Conservation (phyloP, 1,140 invertebrate species). For the Ceratosolen solmsi region DNA sequence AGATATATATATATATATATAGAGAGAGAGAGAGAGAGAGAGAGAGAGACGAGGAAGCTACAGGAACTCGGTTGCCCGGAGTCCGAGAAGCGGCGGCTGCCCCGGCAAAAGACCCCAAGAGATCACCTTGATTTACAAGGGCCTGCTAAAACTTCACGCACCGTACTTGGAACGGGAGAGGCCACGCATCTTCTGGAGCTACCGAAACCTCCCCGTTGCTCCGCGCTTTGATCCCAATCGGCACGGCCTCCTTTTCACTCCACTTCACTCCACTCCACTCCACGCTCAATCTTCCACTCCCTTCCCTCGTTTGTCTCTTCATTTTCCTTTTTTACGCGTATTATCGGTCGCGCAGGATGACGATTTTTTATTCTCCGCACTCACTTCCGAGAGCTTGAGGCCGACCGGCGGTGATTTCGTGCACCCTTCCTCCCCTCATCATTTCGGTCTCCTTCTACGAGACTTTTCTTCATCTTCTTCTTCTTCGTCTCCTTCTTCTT, state of each 20-base stretch:
- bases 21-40: too few relatives aligned
- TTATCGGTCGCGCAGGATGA: too few relatives aligned
- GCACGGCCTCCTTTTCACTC: neutral
- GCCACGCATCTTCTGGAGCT: neutral
- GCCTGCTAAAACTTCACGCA: constrained; percentile 15
- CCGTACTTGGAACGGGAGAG: neutral
- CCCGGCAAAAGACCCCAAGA: neutral
- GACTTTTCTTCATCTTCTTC: too few relatives aligned
- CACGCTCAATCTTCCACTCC: neutral
- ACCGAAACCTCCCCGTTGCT: neutral
- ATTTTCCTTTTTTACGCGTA: too few relatives aligned
- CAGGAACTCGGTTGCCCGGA: neutral
- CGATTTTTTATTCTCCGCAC: neutral
- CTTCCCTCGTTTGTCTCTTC: neutral
- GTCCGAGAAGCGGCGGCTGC: neutral
- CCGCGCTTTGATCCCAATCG: neutral
- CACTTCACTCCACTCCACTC: neutral
- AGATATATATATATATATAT: too few relatives aligned
- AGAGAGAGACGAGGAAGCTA: neutral
- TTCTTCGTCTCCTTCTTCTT: too few relatives aligned
- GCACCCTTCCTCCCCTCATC: neutral
- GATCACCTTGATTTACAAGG: constrained; percentile 13
- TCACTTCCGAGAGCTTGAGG: neutral
- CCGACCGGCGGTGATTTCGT: too few relatives aligned
- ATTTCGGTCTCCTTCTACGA: too few relatives aligned